Percentiles rank a stretch among this genome's conserved stretches.
These are phyloP conservation scores for Pyrrhura leucotis DNA, from an alignment of 2,797 vertebrate species.

Conservation along the genomic window DNA sequence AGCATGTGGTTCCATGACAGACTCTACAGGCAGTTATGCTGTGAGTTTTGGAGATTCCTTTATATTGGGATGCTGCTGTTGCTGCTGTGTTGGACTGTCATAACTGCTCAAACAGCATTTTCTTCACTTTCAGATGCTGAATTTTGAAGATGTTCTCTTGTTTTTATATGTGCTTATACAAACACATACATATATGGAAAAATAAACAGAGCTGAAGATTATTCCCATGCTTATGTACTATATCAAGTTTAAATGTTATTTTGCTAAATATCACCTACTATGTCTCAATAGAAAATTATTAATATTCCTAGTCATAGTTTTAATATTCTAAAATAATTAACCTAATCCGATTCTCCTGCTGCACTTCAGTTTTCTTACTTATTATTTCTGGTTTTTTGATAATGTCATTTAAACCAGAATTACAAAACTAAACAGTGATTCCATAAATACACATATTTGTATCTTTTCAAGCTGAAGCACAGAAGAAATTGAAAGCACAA, in stretches of 20 bases:
- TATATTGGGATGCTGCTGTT: background rate
- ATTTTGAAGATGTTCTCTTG: background rate
- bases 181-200: background rate
- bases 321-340: background rate
- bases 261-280: background rate
- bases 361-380: background rate
- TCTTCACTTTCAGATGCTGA: background rate
- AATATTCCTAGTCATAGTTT: background rate
- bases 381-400: background rate
- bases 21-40: background rate
- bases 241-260: background rate
- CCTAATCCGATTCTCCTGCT: background rate
- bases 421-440: background rate
- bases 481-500: background rate
- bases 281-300: background rate
- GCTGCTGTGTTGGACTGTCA: background rate
- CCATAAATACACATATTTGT: accelerated
- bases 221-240: background rate
- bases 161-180: background rate
- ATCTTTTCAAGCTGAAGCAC: background rate
- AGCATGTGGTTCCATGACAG: conserved; percentile 18
- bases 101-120: background rate
- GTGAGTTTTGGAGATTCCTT: conserved; percentile 11
- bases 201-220: background rate
- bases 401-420: background rate